These are phyloP conservation scores for Pachliopta kotzebuea DNA, from an alignment of 2,888 invertebrate species.

Conservation along the genomic window DNA sequence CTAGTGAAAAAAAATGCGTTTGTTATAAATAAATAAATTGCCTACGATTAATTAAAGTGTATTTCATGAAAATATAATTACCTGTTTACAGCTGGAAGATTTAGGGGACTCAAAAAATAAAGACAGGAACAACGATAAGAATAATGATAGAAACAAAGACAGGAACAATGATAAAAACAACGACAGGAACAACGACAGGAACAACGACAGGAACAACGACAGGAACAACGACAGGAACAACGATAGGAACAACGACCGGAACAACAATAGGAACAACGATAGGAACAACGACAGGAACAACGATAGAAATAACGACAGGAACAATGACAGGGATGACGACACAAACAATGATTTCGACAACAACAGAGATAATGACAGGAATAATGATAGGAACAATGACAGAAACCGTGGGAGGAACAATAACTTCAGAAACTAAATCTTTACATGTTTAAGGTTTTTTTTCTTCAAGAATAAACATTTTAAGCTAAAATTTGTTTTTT, in stretches of 20 bases:
- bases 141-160: background rate
- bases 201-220: background rate
- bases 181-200: background rate
- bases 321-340: background rate
- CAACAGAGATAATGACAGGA: background rate
- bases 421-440: background rate
- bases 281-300: background rate
- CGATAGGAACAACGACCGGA: slow-evolving; percentile 28
- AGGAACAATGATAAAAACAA: background rate
- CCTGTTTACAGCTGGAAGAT: background rate
- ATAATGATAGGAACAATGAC: background rate
- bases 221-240: slow-evolving; percentile 5
- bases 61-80: background rate
- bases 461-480: too few species aligned
- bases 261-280: background rate
- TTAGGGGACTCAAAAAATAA: background rate
- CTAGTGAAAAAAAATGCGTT: too few species aligned
- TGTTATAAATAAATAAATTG: background rate
- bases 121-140: background rate
- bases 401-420: background rate
- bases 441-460: too few species aligned
- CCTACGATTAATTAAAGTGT: background rate
- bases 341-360: background rate
- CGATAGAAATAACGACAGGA: background rate
- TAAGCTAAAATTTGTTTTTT: too few species aligned